phyloP scores from a whole-genome alignment of 2,888 invertebrate genomes.

The Tuberolachnus salignus region DNA sequence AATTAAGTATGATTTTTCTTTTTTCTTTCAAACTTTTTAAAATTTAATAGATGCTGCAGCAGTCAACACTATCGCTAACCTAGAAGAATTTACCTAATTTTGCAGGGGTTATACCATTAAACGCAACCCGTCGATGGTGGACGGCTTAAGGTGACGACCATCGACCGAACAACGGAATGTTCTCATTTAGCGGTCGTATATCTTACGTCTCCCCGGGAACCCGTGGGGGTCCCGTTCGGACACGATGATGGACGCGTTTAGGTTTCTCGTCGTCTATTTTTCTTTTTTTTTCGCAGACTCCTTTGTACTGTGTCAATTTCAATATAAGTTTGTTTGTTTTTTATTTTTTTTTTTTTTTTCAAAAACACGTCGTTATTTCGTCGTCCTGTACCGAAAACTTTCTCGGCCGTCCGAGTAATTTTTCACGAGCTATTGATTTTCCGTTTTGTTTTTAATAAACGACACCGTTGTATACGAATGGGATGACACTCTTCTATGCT shows the following conservation, averaged over 20 bases:
- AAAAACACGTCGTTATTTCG: background rate
- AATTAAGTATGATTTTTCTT: too few species aligned
- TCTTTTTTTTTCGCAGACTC: background rate
- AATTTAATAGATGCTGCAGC: too few species aligned
- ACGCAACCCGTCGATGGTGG: slow-evolving; percentile 22
- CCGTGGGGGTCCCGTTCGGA: background rate
- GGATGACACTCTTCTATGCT: background rate
- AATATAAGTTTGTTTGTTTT: background rate
- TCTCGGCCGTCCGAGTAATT: background rate
- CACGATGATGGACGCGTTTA: slow-evolving; percentile 27
- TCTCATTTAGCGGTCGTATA: slow-evolving; percentile 11
- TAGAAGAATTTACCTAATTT: too few species aligned
- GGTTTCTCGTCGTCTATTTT: slow-evolving; percentile 10
- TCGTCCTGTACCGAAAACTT: background rate
- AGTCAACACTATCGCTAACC: too few species aligned
- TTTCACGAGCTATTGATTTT: background rate
- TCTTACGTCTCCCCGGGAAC: background rate
- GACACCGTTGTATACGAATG: background rate
- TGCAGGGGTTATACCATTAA: too few species aligned
- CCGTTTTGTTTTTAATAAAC: slow-evolving; percentile 15
- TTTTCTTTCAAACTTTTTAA: too few species aligned
- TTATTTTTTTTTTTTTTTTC: background rate
- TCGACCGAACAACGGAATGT: slow-evolving; percentile 14
- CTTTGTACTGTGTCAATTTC: background rate
- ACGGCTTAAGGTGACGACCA: background rate